These are phyloP conservation scores for Eurytoma adleriae DNA, from an alignment of 2,888 invertebrate species.

Conservation along the genomic window DNA sequence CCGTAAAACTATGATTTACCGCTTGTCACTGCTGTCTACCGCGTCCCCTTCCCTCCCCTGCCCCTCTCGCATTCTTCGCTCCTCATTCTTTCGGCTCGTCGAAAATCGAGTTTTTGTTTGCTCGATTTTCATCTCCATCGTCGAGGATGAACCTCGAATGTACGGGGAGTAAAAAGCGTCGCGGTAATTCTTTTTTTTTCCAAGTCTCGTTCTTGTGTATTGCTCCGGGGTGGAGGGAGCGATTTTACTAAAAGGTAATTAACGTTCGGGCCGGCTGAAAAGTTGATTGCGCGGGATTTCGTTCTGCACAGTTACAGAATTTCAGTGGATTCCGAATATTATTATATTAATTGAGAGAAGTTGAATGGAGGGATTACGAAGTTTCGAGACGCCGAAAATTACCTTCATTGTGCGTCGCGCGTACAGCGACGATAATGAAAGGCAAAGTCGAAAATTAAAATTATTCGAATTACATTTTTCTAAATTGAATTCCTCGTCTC, in stretches of 20 bases:
- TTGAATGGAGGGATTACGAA: background rate
- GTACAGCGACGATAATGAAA: too few species aligned
- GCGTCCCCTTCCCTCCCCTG: background rate
- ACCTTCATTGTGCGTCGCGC: too few species aligned
- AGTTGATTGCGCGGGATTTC: background rate
- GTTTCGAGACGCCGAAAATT: background rate
- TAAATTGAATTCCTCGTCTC: too few species aligned
- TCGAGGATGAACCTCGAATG: constrained; percentile 19
- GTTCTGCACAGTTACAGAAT: background rate
- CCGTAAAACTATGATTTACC: constrained; percentile 75
- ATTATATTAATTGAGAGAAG: background rate
- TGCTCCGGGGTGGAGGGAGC: background rate
- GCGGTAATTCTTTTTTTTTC: constrained; percentile 26
- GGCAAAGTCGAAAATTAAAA: too few species aligned
- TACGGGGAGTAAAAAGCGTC: background rate
- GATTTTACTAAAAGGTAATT: constrained; percentile 5
- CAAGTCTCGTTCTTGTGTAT: background rate
- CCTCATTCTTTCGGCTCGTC: constrained; percentile 4
- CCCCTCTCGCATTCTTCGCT: background rate
- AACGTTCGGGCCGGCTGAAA: background rate
- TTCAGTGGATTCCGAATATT: too few species aligned
- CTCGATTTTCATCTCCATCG: background rate
- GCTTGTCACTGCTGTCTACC: constrained; percentile 70
- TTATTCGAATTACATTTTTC: too few species aligned
- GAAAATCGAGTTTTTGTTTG: too few species aligned